Percentiles rank a stretch among this genome's conserved stretches.
phyloP scores from a whole-genome alignment of 2,888 invertebrate genomes.

The Holacanthella duospinosa region DNA sequence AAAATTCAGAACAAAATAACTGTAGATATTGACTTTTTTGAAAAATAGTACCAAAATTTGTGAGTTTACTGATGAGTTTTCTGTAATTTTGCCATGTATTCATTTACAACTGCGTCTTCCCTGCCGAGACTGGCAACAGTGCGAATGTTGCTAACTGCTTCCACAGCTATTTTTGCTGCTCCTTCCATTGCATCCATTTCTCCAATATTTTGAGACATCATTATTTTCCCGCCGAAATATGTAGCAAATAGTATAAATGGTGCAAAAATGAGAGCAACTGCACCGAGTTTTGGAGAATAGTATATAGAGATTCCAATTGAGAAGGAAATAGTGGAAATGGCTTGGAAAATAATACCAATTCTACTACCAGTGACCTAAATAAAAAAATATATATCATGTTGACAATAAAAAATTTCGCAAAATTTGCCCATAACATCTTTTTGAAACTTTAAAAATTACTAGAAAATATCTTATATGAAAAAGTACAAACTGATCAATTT shows the following conservation, averaged over 20 bases:
- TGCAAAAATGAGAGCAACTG: conserved; percentile 38
- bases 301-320: conserved; percentile 35
- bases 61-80: conserved; percentile 43
- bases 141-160: conserved; percentile 61
- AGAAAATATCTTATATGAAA: too few relatives aligned
- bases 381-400: conserved; percentile 3
- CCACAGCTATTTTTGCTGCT: conserved; percentile 58
- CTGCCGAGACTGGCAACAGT: conserved; percentile 58
- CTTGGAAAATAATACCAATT: conserved; percentile 39
- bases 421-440: background rate
- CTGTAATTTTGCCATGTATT: conserved; percentile 51
- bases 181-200: conserved; percentile 55
- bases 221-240: conserved; percentile 39
- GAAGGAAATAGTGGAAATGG: conserved; percentile 37
- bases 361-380: conserved; percentile 40
- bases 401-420: conserved; percentile 9
- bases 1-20: too few relatives aligned
- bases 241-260: conserved; percentile 39
- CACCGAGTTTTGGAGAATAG: conserved; percentile 39
- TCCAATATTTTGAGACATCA: conserved; percentile 50
- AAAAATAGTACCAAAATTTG: background rate
- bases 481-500: too few relatives aligned
- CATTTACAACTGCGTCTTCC: conserved; percentile 52
- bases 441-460: too few relatives aligned
- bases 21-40: too few relatives aligned